phyloP scores from a whole-genome alignment of 2,888 invertebrate genomes.

The Unio pictorum region DNA sequence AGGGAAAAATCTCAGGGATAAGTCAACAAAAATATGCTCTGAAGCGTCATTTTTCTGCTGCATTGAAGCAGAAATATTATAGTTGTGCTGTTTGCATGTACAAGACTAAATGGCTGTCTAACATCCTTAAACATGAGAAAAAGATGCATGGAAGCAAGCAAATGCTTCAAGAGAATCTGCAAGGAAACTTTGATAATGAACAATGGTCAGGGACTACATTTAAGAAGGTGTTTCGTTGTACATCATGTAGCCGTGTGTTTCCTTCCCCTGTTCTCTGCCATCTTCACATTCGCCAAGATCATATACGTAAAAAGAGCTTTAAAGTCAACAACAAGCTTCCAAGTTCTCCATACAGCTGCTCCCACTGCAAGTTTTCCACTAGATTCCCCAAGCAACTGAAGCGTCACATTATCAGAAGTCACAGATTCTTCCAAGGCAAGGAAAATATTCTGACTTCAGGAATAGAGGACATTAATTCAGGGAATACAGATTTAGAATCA shows the following conservation, averaged over 20 bases:
- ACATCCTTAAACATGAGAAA: slow-evolving; percentile 92
- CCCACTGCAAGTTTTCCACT: slow-evolving; percentile 55
- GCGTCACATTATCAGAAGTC: slow-evolving; percentile 46
- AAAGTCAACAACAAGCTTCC: slow-evolving; percentile 40
- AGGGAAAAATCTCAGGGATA: slow-evolving; percentile 33
- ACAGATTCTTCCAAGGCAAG: slow-evolving; percentile 20
- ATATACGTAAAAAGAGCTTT: slow-evolving; percentile 55
- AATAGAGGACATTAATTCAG: slow-evolving; percentile 36
- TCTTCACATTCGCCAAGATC: slow-evolving; percentile 60
- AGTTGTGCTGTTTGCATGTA: slow-evolving; percentile 92
- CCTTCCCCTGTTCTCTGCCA: slow-evolving; percentile 58
- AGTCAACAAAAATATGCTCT: slow-evolving; percentile 40
- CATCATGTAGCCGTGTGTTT: slow-evolving; percentile 63
- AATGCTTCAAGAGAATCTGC: slow-evolving; percentile 43
- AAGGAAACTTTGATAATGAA: slow-evolving; percentile 26
- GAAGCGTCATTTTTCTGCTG: slow-evolving; percentile 30
- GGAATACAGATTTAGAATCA: slow-evolving; percentile 28
- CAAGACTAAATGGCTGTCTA: slow-evolving; percentile 89
- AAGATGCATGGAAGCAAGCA: slow-evolving; percentile 72
- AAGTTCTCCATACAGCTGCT: slow-evolving; percentile 48
- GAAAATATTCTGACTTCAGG: slow-evolving; percentile 10
- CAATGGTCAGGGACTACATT: slow-evolving; percentile 1
- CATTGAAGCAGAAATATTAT: slow-evolving; percentile 77
- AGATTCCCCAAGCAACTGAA: slow-evolving; percentile 54
- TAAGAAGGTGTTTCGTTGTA: slow-evolving; percentile 62